Evolutionary conservation across 2,113 vertebrate species (phyloP).

Genomic region (Albula goreensis): DNA sequence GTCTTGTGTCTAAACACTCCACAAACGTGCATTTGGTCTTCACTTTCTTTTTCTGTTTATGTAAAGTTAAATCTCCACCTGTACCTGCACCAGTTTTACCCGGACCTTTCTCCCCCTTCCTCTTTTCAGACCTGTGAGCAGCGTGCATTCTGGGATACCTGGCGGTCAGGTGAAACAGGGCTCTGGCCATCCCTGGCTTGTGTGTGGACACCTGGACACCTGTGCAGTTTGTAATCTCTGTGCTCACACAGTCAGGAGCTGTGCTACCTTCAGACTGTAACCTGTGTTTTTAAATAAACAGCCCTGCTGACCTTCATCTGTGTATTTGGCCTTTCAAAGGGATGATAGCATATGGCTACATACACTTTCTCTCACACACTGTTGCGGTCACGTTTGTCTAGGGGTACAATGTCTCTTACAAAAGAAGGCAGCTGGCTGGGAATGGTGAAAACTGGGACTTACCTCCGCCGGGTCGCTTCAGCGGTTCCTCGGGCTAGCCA

Average conservation of each 20-base stretch:
- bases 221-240: not conserved
- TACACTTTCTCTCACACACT: too few species aligned
- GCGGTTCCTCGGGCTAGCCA: too few species aligned
- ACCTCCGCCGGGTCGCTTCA: too few species aligned
- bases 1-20: not conserved
- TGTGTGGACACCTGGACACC: not conserved
- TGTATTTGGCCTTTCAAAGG: too few species aligned
- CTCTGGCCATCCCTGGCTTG: not conserved
- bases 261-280: not conserved
- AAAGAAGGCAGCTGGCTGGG: too few species aligned
- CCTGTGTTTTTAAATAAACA: not conserved
- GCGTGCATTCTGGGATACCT: not conserved
- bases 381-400: too few species aligned
- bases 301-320: too few species aligned
- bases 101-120: not conserved
- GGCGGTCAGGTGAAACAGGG: too few species aligned
- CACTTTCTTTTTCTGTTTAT: not conserved
- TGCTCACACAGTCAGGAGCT: not conserved
- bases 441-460: too few species aligned
- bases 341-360: too few species aligned
- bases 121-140: not conserved
- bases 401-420: too few species aligned
- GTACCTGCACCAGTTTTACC: not conserved
- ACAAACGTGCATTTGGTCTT: not conserved
- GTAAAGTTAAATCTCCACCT: too few species aligned